Evolutionary conservation across 2,888 invertebrate species (phyloP), one percentile per base, ranked within the genome.

Genomic region (Sminthurinus aureus): DNA sequence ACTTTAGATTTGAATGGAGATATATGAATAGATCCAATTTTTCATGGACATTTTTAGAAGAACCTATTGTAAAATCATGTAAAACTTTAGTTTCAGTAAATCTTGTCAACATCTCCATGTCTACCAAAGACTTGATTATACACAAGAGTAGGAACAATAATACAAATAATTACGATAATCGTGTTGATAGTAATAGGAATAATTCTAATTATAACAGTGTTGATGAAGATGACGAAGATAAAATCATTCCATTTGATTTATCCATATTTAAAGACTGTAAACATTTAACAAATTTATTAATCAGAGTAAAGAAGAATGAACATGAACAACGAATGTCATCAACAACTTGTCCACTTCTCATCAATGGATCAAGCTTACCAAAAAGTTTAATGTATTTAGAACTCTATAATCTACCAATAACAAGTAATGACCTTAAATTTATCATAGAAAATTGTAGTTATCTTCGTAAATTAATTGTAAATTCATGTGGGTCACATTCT

Each of bases 1-100:
- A 79, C 24, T 79, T 83, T 69, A 71, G 79, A 13, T 83, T 83
- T 50, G 83, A 83, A 9, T 83, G 83, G 83, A 20, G 66, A 20
- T 74, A 51, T 9, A 64, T 79, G 12, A 58, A 83, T 22, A n/a
- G 20, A 9, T 64, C 69, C 0, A 38, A 74, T 73, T 83, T 79
- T 52, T 79, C 83, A 6, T 83, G 83, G 83, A 58, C 24, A 6
- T 58, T 79, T 13, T 74, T 78, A n/a, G 74, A 83, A 83, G 22
- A 71, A 3, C 83, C 83, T 12, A 83, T 83, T 18, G 4, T 79
- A 0, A 78, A 83, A 73, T 83, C 79, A 12, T 8, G 79, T 38
- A 50, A 52, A 71, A 71, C 71, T 22, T 51, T 83, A 22, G 58
- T 74, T 0, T 52, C 73, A 3, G 58, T 83, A 0, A 73, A 83